Conservation (phyloP, 2,113 vertebrate genomes). For the Petrocephalus microphthalmus region DNA sequence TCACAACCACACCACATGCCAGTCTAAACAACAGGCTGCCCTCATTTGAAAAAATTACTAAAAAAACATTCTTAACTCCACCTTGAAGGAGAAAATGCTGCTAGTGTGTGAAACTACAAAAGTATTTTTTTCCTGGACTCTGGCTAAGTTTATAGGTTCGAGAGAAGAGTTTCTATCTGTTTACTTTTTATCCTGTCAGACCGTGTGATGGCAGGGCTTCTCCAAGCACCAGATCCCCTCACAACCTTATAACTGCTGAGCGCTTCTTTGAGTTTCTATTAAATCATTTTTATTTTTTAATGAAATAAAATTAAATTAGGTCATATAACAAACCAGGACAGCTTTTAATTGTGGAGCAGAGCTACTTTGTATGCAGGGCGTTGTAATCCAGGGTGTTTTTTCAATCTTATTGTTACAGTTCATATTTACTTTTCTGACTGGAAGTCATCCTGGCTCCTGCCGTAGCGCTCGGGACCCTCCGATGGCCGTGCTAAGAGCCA, state of each 20-base stretch:
- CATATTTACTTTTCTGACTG: not conserved
- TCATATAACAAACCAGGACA: not conserved
- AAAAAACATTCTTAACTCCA: not conserved
- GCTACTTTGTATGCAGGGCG: not conserved
- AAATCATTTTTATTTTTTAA: not conserved
- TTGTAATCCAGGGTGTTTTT: not conserved
- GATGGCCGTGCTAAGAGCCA: not conserved
- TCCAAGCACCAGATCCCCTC: not conserved
- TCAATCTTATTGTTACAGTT: not conserved
- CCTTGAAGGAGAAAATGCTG: not conserved
- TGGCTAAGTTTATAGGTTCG: not conserved
- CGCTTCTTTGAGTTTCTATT: not conserved
- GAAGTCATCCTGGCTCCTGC: not conserved
- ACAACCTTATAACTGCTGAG: not conserved
- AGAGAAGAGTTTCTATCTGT: not conserved
- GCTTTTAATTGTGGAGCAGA: not conserved
- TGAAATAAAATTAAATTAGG: not conserved
- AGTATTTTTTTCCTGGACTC: not conserved
- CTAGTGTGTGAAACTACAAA: not conserved
- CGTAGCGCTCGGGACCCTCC: not conserved
- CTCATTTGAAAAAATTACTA: not conserved
- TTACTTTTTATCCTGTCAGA: not conserved
- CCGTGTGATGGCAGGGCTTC: not conserved
- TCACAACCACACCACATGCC: not conserved
- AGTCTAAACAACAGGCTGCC: not conserved